Percentiles rank a stretch among this genome's conserved stretches.
Conservation (phyloP, 2,888 invertebrate species). For the Branchellion lobata region DNA sequence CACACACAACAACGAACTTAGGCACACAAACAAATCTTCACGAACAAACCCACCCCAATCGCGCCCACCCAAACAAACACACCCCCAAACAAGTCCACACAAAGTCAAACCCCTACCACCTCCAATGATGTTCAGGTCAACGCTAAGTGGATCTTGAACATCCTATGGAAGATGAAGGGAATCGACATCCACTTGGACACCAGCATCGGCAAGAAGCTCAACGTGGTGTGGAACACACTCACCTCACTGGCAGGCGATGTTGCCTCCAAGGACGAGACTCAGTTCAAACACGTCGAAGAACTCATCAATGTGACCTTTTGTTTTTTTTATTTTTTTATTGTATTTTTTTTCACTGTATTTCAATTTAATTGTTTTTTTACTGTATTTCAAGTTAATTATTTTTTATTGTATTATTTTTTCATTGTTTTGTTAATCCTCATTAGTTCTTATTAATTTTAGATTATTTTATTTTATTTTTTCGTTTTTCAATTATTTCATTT, state of each 20-base stretch:
- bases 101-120: too few relatives aligned
- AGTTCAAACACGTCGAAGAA: neutral
- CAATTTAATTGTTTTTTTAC: too few relatives aligned
- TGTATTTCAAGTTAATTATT: neutral
- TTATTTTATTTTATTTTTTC: neutral
- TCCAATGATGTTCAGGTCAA: constrained; percentile 60
- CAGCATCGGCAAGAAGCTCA: constrained; percentile 90
- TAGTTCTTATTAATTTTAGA: neutral
- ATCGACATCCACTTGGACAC: constrained; percentile 81
- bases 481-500: too few relatives aligned
- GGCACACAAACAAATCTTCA: too few relatives aligned
- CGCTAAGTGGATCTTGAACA: constrained; percentile 96
- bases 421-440: neutral
- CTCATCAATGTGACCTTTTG: neutral
- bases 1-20: too few relatives aligned
- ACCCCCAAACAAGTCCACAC: too few relatives aligned
- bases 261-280: constrained; percentile 37
- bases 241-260: constrained; percentile 46
- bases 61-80: too few relatives aligned
- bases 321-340: too few relatives aligned
- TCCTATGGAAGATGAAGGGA: constrained; percentile 99
- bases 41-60: too few relatives aligned
- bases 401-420: neutral
- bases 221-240: constrained; percentile 88
- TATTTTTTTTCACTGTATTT: too few relatives aligned